Evolutionary conservation across 1,140 invertebrate species (phyloP).

Genomic region (Agrilus planipennis): DNA sequence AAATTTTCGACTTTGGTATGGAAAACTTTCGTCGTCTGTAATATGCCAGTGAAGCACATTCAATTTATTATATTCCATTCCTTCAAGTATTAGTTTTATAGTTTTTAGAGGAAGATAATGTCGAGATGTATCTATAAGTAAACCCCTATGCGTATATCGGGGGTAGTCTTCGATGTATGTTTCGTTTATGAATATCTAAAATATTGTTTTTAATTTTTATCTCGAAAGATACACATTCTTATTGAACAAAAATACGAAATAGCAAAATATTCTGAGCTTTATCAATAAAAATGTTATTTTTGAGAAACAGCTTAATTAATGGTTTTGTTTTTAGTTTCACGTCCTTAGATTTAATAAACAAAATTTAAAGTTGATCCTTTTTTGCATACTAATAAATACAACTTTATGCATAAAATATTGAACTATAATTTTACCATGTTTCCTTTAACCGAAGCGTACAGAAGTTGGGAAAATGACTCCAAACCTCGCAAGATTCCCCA

Average conservation of each 20-base stretch:
- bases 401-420: not conserved
- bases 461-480: conserved; percentile 66
- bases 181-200: conserved; percentile 37
- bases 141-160: conserved; percentile 59
- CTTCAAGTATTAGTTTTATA: conserved; percentile 57
- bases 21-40: conserved; percentile 83
- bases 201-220: too few relatives aligned
- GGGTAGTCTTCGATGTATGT: conserved; percentile 59
- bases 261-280: too few relatives aligned
- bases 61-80: conserved; percentile 80
- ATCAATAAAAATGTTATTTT: conserved; percentile 5
- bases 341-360: too few relatives aligned
- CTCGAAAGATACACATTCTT: too few relatives aligned
- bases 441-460: conserved; percentile 38
- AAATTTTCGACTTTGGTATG: conserved; percentile 65
- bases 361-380: too few relatives aligned
- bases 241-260: too few relatives aligned
- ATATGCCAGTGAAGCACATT: conserved; percentile 96
- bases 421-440: not conserved
- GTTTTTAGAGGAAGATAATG: conserved; percentile 60
- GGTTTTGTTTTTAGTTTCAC: conserved; percentile 33
- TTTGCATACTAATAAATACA: too few relatives aligned
- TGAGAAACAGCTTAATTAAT: not conserved
- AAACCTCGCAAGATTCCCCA: conserved; percentile 71
- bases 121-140: conserved; percentile 72